Base-by-base conservation (phyloP, 2,888 invertebrate species). In the Xestia c-nigrum region DNA sequence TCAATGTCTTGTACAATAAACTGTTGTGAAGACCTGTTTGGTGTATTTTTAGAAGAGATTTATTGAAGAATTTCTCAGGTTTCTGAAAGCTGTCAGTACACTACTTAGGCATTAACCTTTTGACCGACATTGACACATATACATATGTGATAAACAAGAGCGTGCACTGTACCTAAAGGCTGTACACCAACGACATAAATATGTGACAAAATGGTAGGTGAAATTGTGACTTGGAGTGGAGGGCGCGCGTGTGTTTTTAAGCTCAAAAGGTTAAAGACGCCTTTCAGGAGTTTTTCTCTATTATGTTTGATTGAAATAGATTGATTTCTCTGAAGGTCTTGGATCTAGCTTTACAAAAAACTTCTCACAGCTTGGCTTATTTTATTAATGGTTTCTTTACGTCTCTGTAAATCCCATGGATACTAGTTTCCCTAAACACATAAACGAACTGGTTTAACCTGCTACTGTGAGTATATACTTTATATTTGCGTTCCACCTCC, bases 1-100 rank as follows among this genome's bases (percentile, higher is more conserved):
- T 88, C 89, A 88, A 85, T 87, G 88, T 88, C 85, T 83, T 83
- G 47, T 85, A 82, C 57, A 78, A 72, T 81, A 89, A 87, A 81
- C 75, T 81, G 67, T 81, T 79, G 31, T 76, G 24, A 57, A 70
- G 69, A 55, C 31, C 57, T 63, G 66, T 7, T 57, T 5, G n/a
- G 43, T 3, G 6, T 64, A 64, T 81, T 75, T 81, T 55, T 81
- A 19, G 19, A 1, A 38, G 40, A 63, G n/a, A 50, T 64, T 68
- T 19, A 52, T 72, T 76, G 65, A 59, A 47, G 65, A 66, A 6
- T 55, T 55, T 55, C 19, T 50, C 6, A 4, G 0, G 46, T 52
- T 16, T 16, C 16, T 5, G 7, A 43, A 72, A 71, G 24, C 40
- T 31, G 24, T 69, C 19, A 24, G 12, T 19, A 69, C 2, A 0